phyloP scores from a whole-genome alignment of 2,797 vertebrate genomes.

The Dryobates pubescens region DNA sequence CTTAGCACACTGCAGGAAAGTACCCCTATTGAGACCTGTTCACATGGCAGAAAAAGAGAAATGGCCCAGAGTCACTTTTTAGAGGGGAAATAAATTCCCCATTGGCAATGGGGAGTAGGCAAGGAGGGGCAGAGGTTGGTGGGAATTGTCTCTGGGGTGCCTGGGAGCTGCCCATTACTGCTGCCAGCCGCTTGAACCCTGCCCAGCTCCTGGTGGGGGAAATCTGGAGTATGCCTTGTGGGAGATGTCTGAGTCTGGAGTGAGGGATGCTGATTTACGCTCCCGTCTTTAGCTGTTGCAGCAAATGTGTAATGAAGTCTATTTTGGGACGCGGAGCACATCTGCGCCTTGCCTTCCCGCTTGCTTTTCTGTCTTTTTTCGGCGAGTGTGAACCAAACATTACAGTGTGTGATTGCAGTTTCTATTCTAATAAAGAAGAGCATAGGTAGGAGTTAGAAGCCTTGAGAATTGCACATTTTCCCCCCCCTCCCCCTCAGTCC shows the following conservation, averaged over 20 bases:
- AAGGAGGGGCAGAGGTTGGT: fast-evolving
- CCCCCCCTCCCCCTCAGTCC: fast-evolving
- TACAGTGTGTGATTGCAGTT: neutral
- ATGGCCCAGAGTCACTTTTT: neutral
- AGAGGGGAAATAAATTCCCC: neutral
- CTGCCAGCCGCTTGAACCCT: neutral
- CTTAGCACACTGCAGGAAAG: neutral
- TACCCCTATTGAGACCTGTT: fast-evolving
- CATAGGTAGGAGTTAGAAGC: neutral
- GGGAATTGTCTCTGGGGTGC: neutral
- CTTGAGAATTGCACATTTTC: neutral
- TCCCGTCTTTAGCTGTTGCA: neutral
- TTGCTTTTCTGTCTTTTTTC: neutral
- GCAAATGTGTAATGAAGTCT: slow-evolving; percentile 28
- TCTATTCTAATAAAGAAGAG: neutral
- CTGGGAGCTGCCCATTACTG: neutral
- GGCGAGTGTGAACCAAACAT: neutral
- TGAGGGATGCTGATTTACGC: neutral
- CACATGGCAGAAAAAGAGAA: neutral
- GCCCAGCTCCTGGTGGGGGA: fast-evolving
- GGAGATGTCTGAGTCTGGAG: neutral
- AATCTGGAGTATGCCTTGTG: neutral
- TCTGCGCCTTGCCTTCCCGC: neutral
- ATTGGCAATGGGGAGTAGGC: fast-evolving
- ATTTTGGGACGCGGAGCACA: neutral